phyloP scores from a whole-genome alignment of 2,888 invertebrate genomes.

The Peribatodes rhomboidaria region DNA sequence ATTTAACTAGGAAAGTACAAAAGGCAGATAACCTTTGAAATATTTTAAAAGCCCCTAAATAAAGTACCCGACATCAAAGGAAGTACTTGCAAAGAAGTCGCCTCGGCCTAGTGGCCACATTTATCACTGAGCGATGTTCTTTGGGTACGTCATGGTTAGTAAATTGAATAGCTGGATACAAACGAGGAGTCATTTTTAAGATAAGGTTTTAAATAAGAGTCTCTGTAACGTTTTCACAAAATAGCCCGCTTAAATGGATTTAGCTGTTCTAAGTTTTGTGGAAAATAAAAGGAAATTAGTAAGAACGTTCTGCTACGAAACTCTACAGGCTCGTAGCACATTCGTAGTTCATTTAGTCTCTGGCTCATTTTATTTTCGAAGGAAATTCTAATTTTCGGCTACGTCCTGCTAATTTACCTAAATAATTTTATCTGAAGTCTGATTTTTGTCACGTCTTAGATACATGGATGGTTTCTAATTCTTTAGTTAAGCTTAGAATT shows the following conservation, averaged over 20 bases:
- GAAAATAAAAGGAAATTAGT: background rate
- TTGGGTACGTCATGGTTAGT: conserved; percentile 35
- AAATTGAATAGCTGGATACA: conserved; percentile 27
- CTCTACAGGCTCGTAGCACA: background rate
- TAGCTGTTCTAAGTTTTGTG: too few relatives aligned
- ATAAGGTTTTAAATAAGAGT: background rate
- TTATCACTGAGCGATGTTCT: conserved; percentile 35
- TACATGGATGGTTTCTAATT: too few relatives aligned
- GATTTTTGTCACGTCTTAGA: too few relatives aligned
- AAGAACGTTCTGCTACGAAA: background rate
- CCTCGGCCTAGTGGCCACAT: conserved; percentile 38
- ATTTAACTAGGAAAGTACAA: conserved; percentile 30
- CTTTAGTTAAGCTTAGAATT: too few relatives aligned
- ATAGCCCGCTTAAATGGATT: background rate
- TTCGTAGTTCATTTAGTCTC: background rate
- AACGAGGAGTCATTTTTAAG: conserved; percentile 2
- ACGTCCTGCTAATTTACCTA: too few relatives aligned
- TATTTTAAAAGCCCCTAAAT: conserved; percentile 37
- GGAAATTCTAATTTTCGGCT: too few relatives aligned
- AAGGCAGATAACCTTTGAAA: conserved; percentile 34
- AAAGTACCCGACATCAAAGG: conserved; percentile 36
- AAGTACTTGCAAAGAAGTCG: conserved; percentile 36
- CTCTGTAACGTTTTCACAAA: background rate
- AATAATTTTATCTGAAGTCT: too few relatives aligned
- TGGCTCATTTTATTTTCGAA: too few relatives aligned